phyloP scores from a whole-genome alignment of 30 jellyfish, hydroid and myxozoan genomes.

The Chironex yamaguchii region DNA sequence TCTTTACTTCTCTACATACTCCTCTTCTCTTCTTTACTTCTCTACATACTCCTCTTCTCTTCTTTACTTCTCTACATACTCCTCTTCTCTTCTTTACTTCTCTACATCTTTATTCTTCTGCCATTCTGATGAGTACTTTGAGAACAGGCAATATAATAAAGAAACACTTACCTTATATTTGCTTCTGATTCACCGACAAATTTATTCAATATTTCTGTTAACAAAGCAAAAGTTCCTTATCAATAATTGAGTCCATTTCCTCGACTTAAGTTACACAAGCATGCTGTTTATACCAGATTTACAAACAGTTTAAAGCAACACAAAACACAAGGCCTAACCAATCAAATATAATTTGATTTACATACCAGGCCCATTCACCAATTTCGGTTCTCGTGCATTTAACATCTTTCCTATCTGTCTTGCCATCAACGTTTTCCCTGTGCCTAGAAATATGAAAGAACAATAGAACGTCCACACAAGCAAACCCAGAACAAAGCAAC shows the following conservation, averaged over 20 bases:
- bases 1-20: not conserved
- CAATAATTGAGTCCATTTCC: not conserved
- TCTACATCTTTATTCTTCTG: no score
- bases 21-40: constrained; percentile 60
- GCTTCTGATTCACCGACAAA: constrained; percentile 99
- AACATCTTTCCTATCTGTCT: constrained; percentile 95
- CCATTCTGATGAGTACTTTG: no score
- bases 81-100: constrained; percentile 81
- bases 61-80: constrained; percentile 84
- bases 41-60: constrained; percentile 86
- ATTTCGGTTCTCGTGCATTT: constrained; percentile 97
- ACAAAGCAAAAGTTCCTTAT: not conserved
- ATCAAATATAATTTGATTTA: not conserved
- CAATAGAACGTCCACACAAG: no score
- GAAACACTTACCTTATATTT: constrained; percentile 70
- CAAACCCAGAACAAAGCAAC: no score
- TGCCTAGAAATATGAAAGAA: constrained; percentile 35
- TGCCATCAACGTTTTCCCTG: constrained; percentile 99
- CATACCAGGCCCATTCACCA: constrained; percentile 96
- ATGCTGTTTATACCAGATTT: not conserved
- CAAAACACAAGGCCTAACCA: not conserved
- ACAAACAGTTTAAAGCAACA: not conserved
- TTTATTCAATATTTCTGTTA: constrained; percentile 88
- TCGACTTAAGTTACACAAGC: no score
- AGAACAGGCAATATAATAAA: not conserved